phyloP scores from a whole-genome alignment of 2,797 vertebrate genomes.

The Enteromius afrohamiltoni region DNA sequence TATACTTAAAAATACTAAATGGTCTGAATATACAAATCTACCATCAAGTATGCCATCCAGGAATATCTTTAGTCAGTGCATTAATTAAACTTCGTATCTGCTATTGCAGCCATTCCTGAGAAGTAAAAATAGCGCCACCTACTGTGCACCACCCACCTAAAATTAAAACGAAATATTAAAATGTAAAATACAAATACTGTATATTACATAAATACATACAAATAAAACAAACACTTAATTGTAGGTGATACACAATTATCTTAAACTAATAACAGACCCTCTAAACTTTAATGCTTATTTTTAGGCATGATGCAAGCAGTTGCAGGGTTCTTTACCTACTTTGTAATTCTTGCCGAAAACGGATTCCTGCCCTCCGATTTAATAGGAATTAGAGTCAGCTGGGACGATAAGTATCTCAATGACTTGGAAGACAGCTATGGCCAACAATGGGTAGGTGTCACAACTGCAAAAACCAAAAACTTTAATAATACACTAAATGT shows the following conservation, averaged over 20 bases:
- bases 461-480: too few relatives aligned
- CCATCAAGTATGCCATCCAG: not conserved
- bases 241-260: not conserved
- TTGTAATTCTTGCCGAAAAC: slow-evolving; percentile 96
- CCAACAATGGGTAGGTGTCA: slow-evolving; percentile 93
- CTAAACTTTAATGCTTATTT: not conserved
- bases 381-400: slow-evolving; percentile 83
- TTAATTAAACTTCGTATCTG: not conserved
- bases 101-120: not conserved
- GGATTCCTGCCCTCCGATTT: slow-evolving; percentile 89
- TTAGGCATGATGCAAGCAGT: slow-evolving; percentile 96
- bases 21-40: not conserved
- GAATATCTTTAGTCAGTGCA: not conserved
- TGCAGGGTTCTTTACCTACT: slow-evolving; percentile 96
- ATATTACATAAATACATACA: not conserved
- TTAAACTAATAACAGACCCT: not conserved
- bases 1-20: not conserved
- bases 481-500: too few relatives aligned
- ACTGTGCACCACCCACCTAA: not conserved
- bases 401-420: slow-evolving; percentile 89
- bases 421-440: slow-evolving; percentile 97
- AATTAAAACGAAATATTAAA: not conserved
- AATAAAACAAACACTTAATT: not conserved
- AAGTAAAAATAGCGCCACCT: not conserved
- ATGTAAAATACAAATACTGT: not conserved